A percentile compares a stretch with the other conserved stretches of the same genome.
Evolutionary conservation across 92 coral and sea anemone genomes (phyloP).

Genomic region (Plumapathes pennacea): DNA sequence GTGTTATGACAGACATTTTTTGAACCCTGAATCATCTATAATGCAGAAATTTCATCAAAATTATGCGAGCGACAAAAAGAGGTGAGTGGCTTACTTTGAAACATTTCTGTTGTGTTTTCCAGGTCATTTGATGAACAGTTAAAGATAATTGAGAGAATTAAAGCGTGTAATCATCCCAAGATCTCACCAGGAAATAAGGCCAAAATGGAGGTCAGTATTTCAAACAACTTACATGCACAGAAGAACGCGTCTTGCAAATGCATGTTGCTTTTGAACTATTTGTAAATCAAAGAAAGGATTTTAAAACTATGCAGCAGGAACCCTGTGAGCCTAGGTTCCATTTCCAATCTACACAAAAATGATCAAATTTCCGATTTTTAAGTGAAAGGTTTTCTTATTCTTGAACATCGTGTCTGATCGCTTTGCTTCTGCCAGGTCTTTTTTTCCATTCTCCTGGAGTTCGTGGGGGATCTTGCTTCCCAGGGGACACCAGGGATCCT

Average conservation of each 20-base stretch:
- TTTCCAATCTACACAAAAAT: no score
- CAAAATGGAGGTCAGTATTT: conserved; percentile 96
- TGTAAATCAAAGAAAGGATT: no score
- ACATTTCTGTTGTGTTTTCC: neutral
- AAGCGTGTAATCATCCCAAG: conserved; percentile 91
- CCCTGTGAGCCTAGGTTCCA: no score
- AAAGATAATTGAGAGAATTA: conserved; percentile 86
- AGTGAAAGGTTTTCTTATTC: no score
- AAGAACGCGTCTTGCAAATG: neutral
- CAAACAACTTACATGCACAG: no score
- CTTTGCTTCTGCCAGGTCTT: conserved; percentile 54
- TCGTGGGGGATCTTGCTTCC: conserved; percentile 57
- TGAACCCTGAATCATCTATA: neutral
- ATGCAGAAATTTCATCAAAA: neutral
- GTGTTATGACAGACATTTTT: neutral
- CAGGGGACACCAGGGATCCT: conserved; percentile 55
- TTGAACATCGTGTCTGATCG: no score
- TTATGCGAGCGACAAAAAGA: neutral
- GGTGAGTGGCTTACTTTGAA: neutral
- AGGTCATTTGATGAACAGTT: conserved; percentile 75
- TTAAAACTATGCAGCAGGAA: no score
- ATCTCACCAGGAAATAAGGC: conserved; percentile 84
- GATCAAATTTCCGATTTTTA: no score
- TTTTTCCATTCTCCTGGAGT: conserved; percentile 70
- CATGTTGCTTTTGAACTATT: no score